Evolutionary conservation across 2,113 vertebrate genomes (phyloP).

Genomic region (Scalopus aquaticus): DNA sequence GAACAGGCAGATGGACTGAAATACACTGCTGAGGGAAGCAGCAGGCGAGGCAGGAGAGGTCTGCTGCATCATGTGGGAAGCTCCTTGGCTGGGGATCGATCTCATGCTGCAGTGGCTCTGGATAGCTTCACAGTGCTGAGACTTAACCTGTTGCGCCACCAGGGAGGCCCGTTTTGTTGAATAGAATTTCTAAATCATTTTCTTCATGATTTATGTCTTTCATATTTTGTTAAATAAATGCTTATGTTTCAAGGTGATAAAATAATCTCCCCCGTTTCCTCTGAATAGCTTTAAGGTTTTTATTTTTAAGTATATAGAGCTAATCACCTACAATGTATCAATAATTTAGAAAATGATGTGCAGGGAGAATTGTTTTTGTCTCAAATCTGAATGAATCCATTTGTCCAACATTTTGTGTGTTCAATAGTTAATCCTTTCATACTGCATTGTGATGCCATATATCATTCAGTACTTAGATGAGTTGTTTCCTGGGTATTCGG

Average conservation of each 20-base stretch:
- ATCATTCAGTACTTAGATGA: background rate
- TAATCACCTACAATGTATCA: background rate
- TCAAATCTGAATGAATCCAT: background rate
- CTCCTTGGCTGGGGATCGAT: too few species aligned
- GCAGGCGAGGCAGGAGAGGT: too few species aligned
- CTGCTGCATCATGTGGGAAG: too few species aligned
- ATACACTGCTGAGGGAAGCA: too few species aligned
- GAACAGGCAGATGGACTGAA: too few species aligned
- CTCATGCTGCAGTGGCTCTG: too few species aligned
- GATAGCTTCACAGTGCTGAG: too few species aligned
- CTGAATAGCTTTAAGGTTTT: background rate
- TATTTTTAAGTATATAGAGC: background rate
- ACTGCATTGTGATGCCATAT: background rate
- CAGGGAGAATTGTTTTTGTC: background rate
- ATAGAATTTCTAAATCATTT: background rate
- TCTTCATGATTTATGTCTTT: slow-evolving; percentile 10
- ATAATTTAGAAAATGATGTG: background rate
- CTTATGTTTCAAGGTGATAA: background rate
- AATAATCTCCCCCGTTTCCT: background rate
- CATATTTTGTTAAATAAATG: background rate
- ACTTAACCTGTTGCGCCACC: too few species aligned
- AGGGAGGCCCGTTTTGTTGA: too few species aligned
- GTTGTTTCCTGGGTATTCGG: background rate
- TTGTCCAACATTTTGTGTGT: background rate
- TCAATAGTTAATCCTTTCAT: background rate